A percentile compares a stretch with the other conserved stretches of the same genome.
phyloP scores from a whole-genome alignment of 2,797 vertebrate species.

The Scolopax rusticola region DNA sequence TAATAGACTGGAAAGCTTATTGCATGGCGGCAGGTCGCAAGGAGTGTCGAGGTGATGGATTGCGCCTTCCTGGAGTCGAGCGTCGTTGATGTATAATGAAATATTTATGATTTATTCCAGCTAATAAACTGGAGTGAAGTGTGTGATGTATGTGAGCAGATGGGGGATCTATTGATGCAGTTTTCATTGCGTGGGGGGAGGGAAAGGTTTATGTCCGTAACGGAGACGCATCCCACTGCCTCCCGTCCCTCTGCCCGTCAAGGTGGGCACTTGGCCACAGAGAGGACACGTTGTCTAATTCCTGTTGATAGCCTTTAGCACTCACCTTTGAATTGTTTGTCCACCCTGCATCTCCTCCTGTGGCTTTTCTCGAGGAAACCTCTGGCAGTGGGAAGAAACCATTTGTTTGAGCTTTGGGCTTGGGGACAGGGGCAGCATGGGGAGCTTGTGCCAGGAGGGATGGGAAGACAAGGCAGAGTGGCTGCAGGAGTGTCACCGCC shows the following conservation, averaged over 20 bases:
- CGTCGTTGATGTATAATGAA: conserved; percentile 90
- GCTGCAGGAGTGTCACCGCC: neutral
- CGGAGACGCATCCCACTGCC: neutral
- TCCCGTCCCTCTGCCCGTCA: neutral
- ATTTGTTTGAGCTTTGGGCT: rapidly evolving
- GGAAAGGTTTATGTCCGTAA: conserved; percentile 7
- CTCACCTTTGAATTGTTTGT: neutral
- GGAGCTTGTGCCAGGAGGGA: neutral
- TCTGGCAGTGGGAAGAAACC: neutral
- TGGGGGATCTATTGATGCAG: conserved; percentile 87
- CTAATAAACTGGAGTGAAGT: conserved; percentile 95
- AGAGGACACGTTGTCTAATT: neutral
- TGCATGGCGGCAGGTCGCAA: conserved; percentile 80
- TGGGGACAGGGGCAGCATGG: neutral
- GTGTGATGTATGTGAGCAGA: conserved; percentile 92
- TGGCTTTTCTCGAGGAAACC: neutral
- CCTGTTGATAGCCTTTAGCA: neutral
- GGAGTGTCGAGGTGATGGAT: conserved; percentile 91
- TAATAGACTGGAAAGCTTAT: conserved; percentile 93
- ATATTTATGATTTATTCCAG: conserved; percentile 97
- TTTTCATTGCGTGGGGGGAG: conserved; percentile 7
- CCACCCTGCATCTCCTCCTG: neutral
- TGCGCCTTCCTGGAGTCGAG: conserved; percentile 85
- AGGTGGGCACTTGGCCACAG: neutral
- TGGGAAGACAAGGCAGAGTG: neutral